These are phyloP conservation scores for Monopterus albus DNA, from an alignment of 2,113 vertebrate genomes.

Conservation along the genomic window DNA sequence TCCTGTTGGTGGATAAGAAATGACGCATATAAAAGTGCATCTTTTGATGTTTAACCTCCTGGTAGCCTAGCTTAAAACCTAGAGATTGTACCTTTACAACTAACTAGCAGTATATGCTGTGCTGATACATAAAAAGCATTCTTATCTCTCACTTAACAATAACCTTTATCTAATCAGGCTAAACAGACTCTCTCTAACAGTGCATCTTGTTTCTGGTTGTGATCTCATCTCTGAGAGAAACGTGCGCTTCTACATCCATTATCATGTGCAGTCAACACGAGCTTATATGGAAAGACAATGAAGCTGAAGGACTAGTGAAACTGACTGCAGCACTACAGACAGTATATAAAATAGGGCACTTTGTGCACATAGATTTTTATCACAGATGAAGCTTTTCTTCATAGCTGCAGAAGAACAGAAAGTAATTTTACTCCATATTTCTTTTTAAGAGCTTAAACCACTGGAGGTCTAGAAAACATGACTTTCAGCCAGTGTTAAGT, in stretches of 20 bases:
- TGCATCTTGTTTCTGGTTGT: slow-evolving; percentile 27
- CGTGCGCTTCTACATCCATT: slow-evolving; percentile 35
- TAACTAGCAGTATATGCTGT: background rate
- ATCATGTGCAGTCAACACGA: slow-evolving; percentile 49
- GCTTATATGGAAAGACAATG: slow-evolving; percentile 37
- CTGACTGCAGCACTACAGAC: slow-evolving; percentile 10
- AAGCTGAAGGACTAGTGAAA: slow-evolving; percentile 19
- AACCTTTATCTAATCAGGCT: slow-evolving; percentile 35
- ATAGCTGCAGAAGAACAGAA: background rate
- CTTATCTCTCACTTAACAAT: slow-evolving; percentile 3
- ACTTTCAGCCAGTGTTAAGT: background rate
- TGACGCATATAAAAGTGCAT: background rate
- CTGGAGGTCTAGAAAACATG: background rate
- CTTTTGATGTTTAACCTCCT: background rate
- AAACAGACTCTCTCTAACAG: slow-evolving; percentile 22
- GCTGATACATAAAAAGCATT: background rate
- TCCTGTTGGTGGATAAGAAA: slow-evolving; percentile 82
- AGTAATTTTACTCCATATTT: background rate
- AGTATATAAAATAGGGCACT: slow-evolving; percentile 6
- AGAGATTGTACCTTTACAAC: no score
- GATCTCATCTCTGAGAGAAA: slow-evolving; percentile 31
- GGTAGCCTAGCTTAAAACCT: background rate
- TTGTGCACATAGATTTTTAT: slow-evolving; percentile 26
- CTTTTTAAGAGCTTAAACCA: background rate
- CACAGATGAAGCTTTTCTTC: background rate